Base-by-base conservation (phyloP, 2,113 vertebrate species). In the Rutilus rutilus region DNA sequence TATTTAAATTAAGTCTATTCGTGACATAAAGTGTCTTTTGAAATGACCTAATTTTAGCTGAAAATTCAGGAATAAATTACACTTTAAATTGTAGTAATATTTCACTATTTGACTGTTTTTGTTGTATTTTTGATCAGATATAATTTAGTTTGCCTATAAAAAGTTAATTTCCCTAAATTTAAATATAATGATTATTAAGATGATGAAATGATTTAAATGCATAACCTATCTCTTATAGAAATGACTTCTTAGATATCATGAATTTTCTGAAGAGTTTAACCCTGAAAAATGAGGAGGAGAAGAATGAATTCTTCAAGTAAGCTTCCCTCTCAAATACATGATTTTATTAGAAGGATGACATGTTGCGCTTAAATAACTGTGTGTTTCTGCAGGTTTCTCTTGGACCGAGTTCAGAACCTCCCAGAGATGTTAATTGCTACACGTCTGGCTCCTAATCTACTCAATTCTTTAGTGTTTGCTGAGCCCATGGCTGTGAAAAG, bases 271-370 rank as follows among this genome's bases (percentile, higher is more conserved):
- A 97, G 93, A 97, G 96, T 85, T 93, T 99, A 91, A 99, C 98
- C 1, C 78, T 99, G 3, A 99, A 99, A 90, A 97, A 95, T 0
- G 98, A 99, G 92, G 98, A 99, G 77, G 97, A 99, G 83, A 99
- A 99, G 93, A 97, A 98, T 11, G 98, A 98, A 89, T 99, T 99
- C 90, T 99, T 99, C 91, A 99, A 99, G 98, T 99, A 94, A 97
- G 96, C 8, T 69, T 36, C 39, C 6, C 59, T 64, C 10, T 67
- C 14, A 14, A 57, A 10, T 8, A 4, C 33, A 64, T 54, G 30
- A 14, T 87, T 87, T n/a, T 19, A 60, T 39, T 7, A 54, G 59
- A 42, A 82, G 59, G 1, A 7, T 75, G 57, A 74, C 10, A 12
- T 75, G 23, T 27, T 5, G 10, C 59, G 19, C 10, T 17, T 67